phyloP scores from a whole-genome alignment of 2,113 vertebrate species.

The Prunella himalayana region DNA sequence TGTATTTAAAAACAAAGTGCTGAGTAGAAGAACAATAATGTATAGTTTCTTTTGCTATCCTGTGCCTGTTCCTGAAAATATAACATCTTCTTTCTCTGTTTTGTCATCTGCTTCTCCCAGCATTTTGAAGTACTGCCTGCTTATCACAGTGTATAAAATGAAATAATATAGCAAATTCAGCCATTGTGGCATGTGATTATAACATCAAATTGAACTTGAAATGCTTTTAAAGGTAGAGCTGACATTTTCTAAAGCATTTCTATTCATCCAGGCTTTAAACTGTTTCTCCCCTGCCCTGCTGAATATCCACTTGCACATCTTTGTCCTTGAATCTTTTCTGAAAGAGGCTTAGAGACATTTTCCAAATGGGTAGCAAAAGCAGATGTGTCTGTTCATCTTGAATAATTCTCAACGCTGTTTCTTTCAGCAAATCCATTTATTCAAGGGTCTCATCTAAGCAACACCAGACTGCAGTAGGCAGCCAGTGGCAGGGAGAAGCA shows the following conservation, averaged over 20 bases:
- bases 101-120: background rate
- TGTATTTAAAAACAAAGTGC: background rate
- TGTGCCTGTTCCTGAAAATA: background rate
- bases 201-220: background rate
- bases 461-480: background rate
- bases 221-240: background rate
- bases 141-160: background rate
- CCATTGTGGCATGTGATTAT: background rate
- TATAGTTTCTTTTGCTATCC: background rate
- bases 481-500: background rate
- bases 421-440: background rate
- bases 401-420: fast-evolving
- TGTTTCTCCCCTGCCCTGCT: background rate
- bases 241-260: background rate
- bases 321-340: background rate
- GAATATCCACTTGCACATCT: background rate
- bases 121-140: background rate
- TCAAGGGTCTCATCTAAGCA: background rate
- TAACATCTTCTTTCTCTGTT: background rate
- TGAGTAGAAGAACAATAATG: background rate
- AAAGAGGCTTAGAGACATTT: background rate
- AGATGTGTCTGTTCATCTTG: background rate
- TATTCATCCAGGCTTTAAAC: background rate
- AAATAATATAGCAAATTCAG: background rate
- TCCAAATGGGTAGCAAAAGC: background rate